Evolutionary conservation across 2,888 invertebrate species (phyloP), one percentile per base, ranked within the genome.

Genomic region (Bombylius major): DNA sequence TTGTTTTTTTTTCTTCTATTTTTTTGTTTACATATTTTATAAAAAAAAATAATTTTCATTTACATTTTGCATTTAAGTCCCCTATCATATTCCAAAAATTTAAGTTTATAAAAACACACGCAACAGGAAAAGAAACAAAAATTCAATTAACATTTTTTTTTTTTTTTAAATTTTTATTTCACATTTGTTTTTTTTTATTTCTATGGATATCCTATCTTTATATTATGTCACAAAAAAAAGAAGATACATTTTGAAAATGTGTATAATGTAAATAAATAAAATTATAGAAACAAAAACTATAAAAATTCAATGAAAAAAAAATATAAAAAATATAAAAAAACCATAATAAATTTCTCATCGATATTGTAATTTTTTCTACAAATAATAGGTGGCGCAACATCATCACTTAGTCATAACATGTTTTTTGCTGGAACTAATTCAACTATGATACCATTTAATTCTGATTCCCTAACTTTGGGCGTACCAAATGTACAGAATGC

Each of bases 401-500:
- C 63, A 58, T 61, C 61, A 52, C 56, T 64, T 54, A 63, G 62
- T 58, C 63, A 63, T 60, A 64, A 64, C 58, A 64, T 64, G 64
- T 64, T 64, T 57, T 63, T 63, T 59, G 60, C 63, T 55, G 64
- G 64, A 56, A 61, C 63, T 44, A 63, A 62, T 58, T 61, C 62
- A 42, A 59, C 62, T 56, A 63, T 63, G 63, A 62, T 64, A 57
- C 64, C 64, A 44, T 53, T 62, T 42, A 59, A 58, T 57, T 60
- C 62, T 50, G 62, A 63, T 53, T 59, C 62, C 55, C 58, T 61
- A 42, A 56, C 58, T 44, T 62, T 62, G 62, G 61, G 62, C 54
- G 62, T 60, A 48, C 57, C 61, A n/a, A 61, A 59, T 58, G 61
- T 61, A 14, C 62, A 62, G 57, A 61, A 56, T 54, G 56, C 75